phyloP scores from a whole-genome alignment of 2,113 vertebrate species.

The Cairina moschata region DNA sequence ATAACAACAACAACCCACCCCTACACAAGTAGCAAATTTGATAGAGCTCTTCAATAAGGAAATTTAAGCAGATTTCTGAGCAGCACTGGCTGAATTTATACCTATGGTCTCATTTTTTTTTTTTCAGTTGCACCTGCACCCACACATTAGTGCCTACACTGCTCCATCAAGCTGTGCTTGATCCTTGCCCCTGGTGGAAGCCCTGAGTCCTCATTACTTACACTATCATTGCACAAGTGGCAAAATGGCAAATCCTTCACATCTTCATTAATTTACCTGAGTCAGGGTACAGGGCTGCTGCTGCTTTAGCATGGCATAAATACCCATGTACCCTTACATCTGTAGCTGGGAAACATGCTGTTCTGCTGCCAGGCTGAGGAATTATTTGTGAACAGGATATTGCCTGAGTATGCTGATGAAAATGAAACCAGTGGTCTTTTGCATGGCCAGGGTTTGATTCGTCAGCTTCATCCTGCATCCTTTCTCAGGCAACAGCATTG shows the following conservation, averaged over 20 bases:
- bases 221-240: not conserved
- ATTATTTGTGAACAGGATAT: not conserved
- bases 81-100: not conserved
- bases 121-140: fast-evolving
- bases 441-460: not conserved
- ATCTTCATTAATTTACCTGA: not conserved
- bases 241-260: not conserved
- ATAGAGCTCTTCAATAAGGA: not conserved
- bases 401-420: not conserved
- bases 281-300: not conserved
- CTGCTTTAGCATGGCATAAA: not conserved
- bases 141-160: not conserved
- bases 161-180: not conserved
- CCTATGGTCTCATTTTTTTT: not conserved
- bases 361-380: not conserved
- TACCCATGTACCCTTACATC: not conserved
- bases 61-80: not conserved
- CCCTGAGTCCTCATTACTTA: not conserved
- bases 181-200: not conserved
- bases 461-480: not conserved
- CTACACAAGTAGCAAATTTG: not conserved
- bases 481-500: not conserved
- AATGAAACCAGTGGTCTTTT: not conserved
- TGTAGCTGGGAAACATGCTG: not conserved
- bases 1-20: too few species aligned